Conservation (phyloP, 2,888 invertebrate genomes). For the Theristus sp. region DNA sequence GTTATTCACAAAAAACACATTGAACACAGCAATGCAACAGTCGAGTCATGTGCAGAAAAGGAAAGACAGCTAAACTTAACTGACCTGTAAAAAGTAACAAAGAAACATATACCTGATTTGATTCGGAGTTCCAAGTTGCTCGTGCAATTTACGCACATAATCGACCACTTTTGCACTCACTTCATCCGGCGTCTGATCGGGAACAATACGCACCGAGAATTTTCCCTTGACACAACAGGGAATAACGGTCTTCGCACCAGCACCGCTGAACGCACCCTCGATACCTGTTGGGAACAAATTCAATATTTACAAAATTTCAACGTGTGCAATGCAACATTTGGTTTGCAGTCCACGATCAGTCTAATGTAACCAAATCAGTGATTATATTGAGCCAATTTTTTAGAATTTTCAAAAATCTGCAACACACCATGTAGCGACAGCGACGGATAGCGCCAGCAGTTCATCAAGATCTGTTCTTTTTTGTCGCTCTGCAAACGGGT, state of each 20-base stretch:
- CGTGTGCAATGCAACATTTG: no score
- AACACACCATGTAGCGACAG: conserved; percentile 61
- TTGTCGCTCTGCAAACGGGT: conserved; percentile 47
- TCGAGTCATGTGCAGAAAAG: no score
- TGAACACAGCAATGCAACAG: no score
- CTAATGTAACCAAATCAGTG: neutral
- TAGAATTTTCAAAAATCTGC: no score
- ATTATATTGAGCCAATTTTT: no score
- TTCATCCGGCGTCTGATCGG: conserved; percentile 64
- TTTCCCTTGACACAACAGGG: conserved; percentile 70
- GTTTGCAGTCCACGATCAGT: no score
- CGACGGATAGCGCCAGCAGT: conserved; percentile 81
- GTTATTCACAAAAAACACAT: no score
- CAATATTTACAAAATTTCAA: no score
- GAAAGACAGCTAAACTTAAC: no score
- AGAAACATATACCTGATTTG: conserved; percentile 46
- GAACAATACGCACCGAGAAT: conserved; percentile 90
- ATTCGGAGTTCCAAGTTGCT: conserved; percentile 52
- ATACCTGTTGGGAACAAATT: no score
- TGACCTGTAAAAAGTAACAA: no score
- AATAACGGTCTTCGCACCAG: conserved; percentile 81
- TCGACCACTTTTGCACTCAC: conserved; percentile 52
- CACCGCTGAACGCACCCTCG: conserved; percentile 77
- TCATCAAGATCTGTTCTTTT: conserved; percentile 60
- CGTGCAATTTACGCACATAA: conserved; percentile 57